Evolutionary conservation across 2,888 invertebrate genomes (phyloP).

Genomic region (Sclerodermus sp.): DNA sequence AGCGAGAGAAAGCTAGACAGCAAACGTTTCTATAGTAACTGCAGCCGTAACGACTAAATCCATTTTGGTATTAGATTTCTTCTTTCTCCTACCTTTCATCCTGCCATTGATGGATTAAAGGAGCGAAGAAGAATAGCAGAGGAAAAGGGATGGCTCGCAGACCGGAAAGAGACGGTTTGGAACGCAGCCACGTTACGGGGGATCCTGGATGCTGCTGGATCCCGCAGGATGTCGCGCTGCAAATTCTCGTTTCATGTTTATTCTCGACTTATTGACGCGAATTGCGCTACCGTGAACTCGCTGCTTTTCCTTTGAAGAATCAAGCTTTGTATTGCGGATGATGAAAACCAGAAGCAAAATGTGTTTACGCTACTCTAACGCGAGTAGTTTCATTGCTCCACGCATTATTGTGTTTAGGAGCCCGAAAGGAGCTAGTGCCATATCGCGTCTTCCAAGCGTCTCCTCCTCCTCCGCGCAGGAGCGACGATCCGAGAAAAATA

Average conservation of each 20-base stretch:
- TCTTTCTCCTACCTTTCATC: constrained; percentile 33
- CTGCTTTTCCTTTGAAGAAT: no score
- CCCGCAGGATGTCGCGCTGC: no score
- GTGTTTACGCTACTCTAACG: no score
- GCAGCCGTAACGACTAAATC: constrained; percentile 40
- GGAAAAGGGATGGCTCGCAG: constrained; percentile 14
- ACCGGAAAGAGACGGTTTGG: constrained; percentile 24
- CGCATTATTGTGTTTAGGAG: no score
- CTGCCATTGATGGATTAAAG: constrained; percentile 40
- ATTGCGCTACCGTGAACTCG: neutral
- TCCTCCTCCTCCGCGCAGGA: no score
- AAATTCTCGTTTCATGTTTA: constrained; percentile 1
- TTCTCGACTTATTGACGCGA: constrained; percentile 13
- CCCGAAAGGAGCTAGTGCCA: no score
- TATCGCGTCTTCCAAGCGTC: no score
- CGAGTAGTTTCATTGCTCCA: no score
- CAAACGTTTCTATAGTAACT: constrained; percentile 13
- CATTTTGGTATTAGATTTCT: constrained; percentile 47
- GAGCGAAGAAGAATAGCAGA: constrained; percentile 16
- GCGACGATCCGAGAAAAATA: no score
- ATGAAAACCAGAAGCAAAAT: no score
- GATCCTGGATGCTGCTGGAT: no score
- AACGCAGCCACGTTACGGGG: constrained; percentile 24
- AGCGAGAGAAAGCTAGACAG: constrained; percentile 16
- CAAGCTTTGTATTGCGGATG: no score